phyloP scores from a whole-genome alignment of 2,888 invertebrate genomes.

The Anagyrus pseudococci region DNA sequence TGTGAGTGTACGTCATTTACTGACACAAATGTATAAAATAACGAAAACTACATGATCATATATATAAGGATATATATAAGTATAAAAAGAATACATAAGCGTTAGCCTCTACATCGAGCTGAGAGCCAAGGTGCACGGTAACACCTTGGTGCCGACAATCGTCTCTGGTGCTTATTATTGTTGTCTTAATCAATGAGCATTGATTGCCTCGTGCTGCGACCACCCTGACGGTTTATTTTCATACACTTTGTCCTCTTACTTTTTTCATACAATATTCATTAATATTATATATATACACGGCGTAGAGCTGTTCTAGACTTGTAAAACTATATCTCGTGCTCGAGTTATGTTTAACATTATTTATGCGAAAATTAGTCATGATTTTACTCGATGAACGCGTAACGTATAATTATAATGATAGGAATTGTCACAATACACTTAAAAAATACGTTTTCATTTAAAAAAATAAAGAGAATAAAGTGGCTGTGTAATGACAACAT shows the following conservation, averaged over 20 bases:
- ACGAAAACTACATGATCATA: slow-evolving; percentile 23
- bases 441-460: slow-evolving; percentile 29
- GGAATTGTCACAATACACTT: slow-evolving; percentile 29
- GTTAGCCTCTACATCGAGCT: slow-evolving; percentile 32
- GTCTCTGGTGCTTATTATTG: slow-evolving; percentile 38
- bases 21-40: slow-evolving; percentile 35
- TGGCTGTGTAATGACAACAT: slow-evolving; percentile 14
- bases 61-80: slow-evolving; percentile 8
- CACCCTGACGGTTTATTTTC: slow-evolving; percentile 37
- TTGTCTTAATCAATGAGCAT: slow-evolving; percentile 30
- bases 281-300: slow-evolving; percentile 41
- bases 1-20: slow-evolving; percentile 33
- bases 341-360: slow-evolving; percentile 8
- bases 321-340: slow-evolving; percentile 29
- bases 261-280: slow-evolving; percentile 45
- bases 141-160: slow-evolving; percentile 18
- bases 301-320: slow-evolving; percentile 45
- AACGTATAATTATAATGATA: slow-evolving; percentile 32
- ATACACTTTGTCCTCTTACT: slow-evolving; percentile 33
- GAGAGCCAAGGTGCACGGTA: slow-evolving; percentile 18
- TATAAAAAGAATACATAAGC: slow-evolving; percentile 29
- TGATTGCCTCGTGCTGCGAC: slow-evolving; percentile 44
- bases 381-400: slow-evolving; percentile 33
- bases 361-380: slow-evolving; percentile 33
- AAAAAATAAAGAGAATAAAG: slow-evolving; percentile 29